Evolutionary conservation across 1,140 invertebrate genomes (phyloP), one percentile per base, ranked within the genome.

Genomic region (Stenopsyche tienmushanensis): DNA sequence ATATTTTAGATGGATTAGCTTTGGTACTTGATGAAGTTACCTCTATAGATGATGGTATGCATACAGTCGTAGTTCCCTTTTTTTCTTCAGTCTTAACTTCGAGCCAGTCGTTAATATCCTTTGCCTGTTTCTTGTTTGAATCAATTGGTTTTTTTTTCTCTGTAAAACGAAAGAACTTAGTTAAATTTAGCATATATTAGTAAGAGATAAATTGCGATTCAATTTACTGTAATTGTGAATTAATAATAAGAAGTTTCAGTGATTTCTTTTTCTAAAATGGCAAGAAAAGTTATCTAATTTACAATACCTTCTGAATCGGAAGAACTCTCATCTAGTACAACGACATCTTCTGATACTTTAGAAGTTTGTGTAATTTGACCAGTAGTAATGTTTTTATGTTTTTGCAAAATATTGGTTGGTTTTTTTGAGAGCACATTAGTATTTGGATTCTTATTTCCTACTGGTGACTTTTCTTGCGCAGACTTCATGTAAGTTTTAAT

Each of bases 291-390:
- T 39, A 13, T 8, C 13, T 39, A 17, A 49, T 13, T 20, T 53
- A 26, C 17, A 26, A 44, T 29, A 66, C 65, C 65, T 42, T 62
- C 65, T 10, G 57, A 55, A 29, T 66, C 65, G 21, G 64, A 66
- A 26, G 65, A 66, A 55, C 47, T 62, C 13, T 62, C 57, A 8
- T 54, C 57, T 42, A 66, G 47, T 3, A 53, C 49, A 15, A 66
- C 50, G 15, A 62, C 53, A 54, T 47, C 44, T 1, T 21, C 34
- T 7, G 24, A 34, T 7, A 34, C 29, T 34, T 34, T 5, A 7
- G 29, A 5, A 15, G 25, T 49, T 39, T 55, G 21, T 0, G 62
- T 64, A 2, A 47, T n/a, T n/a, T n/a, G n/a, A n/a, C n/a, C n/a
- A n/a, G n/a, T n/a, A n/a, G n/a, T n/a, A n/a, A n/a, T n/a, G n/a